Evolutionary conservation across 2,797 vertebrate genomes (phyloP).

Genomic region (Ctenopoma kingsleyae): DNA sequence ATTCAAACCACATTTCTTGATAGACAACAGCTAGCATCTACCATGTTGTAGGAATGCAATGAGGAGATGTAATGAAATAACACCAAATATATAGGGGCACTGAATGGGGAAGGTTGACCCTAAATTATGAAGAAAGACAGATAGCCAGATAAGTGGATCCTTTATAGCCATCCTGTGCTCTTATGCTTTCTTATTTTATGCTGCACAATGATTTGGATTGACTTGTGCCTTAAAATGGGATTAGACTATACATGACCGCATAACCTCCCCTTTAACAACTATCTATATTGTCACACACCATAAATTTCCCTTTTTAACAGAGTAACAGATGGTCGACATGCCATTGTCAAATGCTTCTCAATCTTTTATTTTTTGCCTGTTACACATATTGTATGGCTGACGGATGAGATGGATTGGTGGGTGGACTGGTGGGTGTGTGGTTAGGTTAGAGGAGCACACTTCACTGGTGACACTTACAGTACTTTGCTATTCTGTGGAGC

Average conservation of each 20-base stretch:
- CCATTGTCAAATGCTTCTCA: slow-evolving; percentile 47
- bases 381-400: slow-evolving; percentile 49
- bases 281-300: slow-evolving; percentile 47
- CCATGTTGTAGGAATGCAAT: slow-evolving; percentile 19
- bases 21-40: slow-evolving; percentile 35
- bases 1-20: slow-evolving; percentile 41
- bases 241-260: slow-evolving; percentile 33
- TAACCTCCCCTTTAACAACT: slow-evolving; percentile 46
- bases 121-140: slow-evolving; percentile 1
- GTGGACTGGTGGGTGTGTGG: slow-evolving; percentile 54
- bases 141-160: background rate
- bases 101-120: background rate
- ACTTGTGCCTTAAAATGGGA: slow-evolving; percentile 30
- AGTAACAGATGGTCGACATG: slow-evolving; percentile 50
- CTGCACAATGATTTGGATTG: slow-evolving; percentile 19
- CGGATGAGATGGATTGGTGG: slow-evolving; percentile 64
- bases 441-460: slow-evolving; percentile 56
- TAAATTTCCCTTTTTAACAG: slow-evolving; percentile 50
- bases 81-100: background rate
- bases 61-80: slow-evolving; percentile 9
- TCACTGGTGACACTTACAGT: slow-evolving; percentile 48
- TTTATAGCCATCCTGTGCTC: background rate
- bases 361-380: slow-evolving; percentile 12
- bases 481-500: slow-evolving; percentile 61
- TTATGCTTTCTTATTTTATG: slow-evolving; percentile 4